Evolutionary conservation across 2,113 vertebrate species (phyloP), one percentile per base, ranked within the genome.

Genomic region (Fulmarus glacialis): DNA sequence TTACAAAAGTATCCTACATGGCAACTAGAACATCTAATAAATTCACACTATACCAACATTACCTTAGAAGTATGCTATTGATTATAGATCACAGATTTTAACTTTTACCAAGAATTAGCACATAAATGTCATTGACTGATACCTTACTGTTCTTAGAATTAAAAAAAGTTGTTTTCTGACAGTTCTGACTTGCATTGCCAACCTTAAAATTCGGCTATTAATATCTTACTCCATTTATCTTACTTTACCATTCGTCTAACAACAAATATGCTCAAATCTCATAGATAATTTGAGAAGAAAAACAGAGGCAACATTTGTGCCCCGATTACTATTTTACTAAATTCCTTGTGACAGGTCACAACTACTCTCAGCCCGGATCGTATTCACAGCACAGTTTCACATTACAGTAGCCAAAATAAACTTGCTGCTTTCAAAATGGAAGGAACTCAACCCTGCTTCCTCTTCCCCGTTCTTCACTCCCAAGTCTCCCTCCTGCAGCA

Each of bases 331-430:
- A 10, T 68, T 75, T 79, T 52, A 87, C 66, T 85, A 58, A 87
- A 96, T 93, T 93, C 81, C 83, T 86, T 84, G 73, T 94, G 89
- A 93, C 78, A 58, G 62, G 62, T 68, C 93, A 82, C 87, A 95
- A 64, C 89, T 42, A 64, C 87, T 68, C 68, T 56, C 82, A 66
- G 82, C 29, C 53, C 18, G 1, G 81, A 94, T 84, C 36, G 3
- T 55, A 62, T 78, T 83, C 73, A 90, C 66, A 67, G 94, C 40
- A 38, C 72, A 96, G 96, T 95, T 94, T 97, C 97, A 91, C 78
- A 73, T 97, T 94, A 93, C 97, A 90, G 82, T 53, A 90, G 84
- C 93, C 89, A 95, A 97, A 97, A 97, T 95, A 95, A 97, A 94
- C 70, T 80, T 40, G 82, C 78, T 90, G 95, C 74, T 93, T 95